Evolutionary conservation across 23 tunicate genomes (phyloP).

Genomic region (Styela plicata): DNA sequence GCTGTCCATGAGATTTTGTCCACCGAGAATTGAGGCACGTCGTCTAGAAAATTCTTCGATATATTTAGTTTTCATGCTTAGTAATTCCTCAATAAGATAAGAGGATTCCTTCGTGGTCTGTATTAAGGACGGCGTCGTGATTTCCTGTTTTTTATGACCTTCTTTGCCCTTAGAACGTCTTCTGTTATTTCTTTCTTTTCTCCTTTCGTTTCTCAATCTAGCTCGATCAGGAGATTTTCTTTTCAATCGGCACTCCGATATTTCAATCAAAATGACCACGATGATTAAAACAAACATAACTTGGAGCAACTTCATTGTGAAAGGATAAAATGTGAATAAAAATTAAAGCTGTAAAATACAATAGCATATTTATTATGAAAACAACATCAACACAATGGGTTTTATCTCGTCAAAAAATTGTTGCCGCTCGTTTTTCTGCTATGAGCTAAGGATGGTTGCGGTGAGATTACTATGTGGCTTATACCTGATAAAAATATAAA

Average conservation of each 20-base stretch:
- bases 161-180: background rate
- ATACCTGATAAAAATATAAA: too few species aligned
- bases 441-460: too few species aligned
- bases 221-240: background rate
- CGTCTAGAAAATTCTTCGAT: background rate
- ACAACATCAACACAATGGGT: background rate
- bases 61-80: background rate
- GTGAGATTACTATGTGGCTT: too few species aligned
- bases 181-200: background rate
- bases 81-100: background rate
- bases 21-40: background rate
- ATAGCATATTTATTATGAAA: background rate
- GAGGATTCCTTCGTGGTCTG: background rate
- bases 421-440: too few species aligned
- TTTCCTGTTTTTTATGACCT: background rate
- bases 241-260: background rate
- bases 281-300: background rate
- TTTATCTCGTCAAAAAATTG: too few species aligned
- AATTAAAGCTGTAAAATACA: background rate
- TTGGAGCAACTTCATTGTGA: background rate
- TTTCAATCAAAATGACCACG: background rate
- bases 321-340: background rate
- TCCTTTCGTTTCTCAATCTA: background rate
- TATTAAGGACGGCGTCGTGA: background rate
- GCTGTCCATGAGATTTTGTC: background rate